A percentile compares a stretch with the other conserved stretches of the same genome.
Conservation (phyloP, 1,140 invertebrate species). For the Vanessa atalanta region DNA sequence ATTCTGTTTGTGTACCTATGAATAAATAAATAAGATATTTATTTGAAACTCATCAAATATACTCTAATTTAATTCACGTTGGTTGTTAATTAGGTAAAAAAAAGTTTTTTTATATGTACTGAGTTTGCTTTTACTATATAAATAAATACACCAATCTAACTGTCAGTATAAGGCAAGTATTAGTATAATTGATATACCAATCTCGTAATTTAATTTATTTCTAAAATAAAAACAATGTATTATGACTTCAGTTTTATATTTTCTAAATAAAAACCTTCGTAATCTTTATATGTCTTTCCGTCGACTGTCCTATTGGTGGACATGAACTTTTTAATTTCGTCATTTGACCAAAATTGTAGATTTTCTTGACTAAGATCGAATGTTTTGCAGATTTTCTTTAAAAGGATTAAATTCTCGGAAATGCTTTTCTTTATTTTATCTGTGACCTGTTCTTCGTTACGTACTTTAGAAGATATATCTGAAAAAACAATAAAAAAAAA, state of each 20-base stretch:
- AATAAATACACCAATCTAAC: no score
- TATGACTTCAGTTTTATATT: constrained; percentile 31
- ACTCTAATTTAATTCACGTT: no score
- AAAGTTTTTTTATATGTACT: no score
- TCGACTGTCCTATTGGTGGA: constrained; percentile 54
- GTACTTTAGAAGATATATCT: constrained; percentile 54
- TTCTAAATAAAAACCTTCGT: constrained; percentile 51
- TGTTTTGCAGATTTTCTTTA: constrained; percentile 55
- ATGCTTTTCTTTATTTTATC: constrained; percentile 64
- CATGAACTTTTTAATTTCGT: constrained; percentile 52
- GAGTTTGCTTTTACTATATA: no score
- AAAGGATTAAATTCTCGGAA: constrained; percentile 47
- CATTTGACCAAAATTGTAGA: constrained; percentile 56
- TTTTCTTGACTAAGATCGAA: constrained; percentile 53
- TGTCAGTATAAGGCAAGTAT: no score
- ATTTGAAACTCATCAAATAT: no score
- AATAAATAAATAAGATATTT: no score
- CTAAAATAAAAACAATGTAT: not conserved
- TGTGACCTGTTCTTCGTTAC: constrained; percentile 44
- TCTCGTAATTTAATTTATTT: not conserved
- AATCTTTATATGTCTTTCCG: constrained; percentile 58
- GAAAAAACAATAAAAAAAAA: constrained; percentile 29
- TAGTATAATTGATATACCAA: no score
- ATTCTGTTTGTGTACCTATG: no score
- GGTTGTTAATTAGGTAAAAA: no score